Evolutionary conservation across 2,888 invertebrate genomes (phyloP).

Genomic region (Resseliella maxima): DNA sequence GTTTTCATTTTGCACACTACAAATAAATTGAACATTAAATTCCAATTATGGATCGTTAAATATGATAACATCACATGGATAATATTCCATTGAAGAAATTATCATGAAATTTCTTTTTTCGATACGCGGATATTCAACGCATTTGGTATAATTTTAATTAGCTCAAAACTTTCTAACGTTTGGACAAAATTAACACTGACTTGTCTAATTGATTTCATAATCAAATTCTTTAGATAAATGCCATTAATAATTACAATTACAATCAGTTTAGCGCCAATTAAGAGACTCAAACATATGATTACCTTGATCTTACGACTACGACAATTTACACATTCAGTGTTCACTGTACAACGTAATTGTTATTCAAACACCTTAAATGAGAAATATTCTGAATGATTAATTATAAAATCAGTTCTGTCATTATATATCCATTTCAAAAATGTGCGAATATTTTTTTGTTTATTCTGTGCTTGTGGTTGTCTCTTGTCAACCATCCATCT

Average conservation of each 20-base stretch:
- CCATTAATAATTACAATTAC: background rate
- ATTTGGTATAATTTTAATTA: background rate
- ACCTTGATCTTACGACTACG: constrained; percentile 52
- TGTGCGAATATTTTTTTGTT: background rate
- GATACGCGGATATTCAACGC: constrained; percentile 14
- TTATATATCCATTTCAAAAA: background rate
- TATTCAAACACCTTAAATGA: background rate
- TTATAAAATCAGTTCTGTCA: background rate
- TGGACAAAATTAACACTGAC: background rate
- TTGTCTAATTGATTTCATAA: background rate
- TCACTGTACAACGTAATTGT: background rate
- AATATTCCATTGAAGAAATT: background rate
- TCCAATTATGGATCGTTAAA: background rate
- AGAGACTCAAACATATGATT: background rate
- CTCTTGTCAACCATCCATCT: background rate
- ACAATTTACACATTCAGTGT: too few species aligned
- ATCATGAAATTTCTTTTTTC: background rate
- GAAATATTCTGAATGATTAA: background rate
- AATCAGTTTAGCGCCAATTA: background rate
- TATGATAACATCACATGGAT: background rate
- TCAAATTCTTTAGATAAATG: background rate
- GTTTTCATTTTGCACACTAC: background rate
- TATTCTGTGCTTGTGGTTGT: background rate
- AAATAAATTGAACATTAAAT: background rate
- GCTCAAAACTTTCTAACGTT: background rate